A percentile compares a stretch with the other conserved stretches of the same genome.
Evolutionary conservation across 2,113 vertebrate species (phyloP).

Genomic region (Marcusenius ussheri): DNA sequence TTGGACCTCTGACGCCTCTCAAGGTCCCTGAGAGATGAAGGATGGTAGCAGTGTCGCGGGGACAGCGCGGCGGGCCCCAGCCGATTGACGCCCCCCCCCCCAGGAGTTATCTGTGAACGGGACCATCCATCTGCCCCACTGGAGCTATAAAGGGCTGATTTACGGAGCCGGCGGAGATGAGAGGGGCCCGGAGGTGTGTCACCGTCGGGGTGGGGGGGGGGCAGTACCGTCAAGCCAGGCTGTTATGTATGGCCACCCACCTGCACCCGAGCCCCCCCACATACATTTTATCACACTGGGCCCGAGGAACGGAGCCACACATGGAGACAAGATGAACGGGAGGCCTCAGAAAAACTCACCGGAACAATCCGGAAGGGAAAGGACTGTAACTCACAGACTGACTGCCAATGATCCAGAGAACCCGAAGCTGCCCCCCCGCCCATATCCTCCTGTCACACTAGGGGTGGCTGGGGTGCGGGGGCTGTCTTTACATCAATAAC

Average conservation of each 20-base stretch:
- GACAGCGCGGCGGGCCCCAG: background rate
- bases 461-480: slow-evolving; percentile 7
- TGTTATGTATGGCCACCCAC: slow-evolving; percentile 1
- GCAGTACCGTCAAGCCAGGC: background rate
- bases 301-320: background rate
- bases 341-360: background rate
- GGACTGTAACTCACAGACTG: background rate
- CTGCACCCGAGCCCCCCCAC: background rate
- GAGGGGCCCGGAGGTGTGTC: background rate
- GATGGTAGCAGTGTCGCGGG: background rate
- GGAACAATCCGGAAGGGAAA: background rate
- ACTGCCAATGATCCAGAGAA: background rate
- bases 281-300: background rate
- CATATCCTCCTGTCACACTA: slow-evolving; percentile 29
- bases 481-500: slow-evolving; percentile 49
- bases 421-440: background rate
- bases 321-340: background rate
- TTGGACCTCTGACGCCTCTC: background rate
- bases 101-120: slow-evolving; percentile 2
- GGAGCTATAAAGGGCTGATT: slow-evolving; percentile 8
- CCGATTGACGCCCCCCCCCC: background rate
- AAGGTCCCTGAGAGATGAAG: background rate
- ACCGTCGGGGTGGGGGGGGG: background rate
- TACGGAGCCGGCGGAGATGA: background rate
- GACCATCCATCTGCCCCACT: background rate